phyloP scores from a whole-genome alignment of 2,888 invertebrate genomes.

The Saturnia pavonia region DNA sequence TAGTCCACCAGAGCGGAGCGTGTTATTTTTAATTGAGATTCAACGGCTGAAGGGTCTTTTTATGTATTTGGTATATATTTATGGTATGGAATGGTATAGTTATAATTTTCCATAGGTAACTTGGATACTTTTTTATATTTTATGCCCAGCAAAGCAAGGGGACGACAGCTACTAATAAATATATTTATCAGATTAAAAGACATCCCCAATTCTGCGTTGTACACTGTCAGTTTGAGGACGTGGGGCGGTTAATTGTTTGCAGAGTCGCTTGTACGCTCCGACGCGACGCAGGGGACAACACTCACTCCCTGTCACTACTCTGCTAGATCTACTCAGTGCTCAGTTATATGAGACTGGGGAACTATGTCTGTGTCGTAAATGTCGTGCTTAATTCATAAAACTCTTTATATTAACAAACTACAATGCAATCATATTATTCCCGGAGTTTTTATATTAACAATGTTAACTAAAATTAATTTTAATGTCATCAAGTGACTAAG shows the following conservation, averaged over 20 bases:
- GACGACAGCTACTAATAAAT: not conserved
- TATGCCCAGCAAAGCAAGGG: not conserved
- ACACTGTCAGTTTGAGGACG: constrained; percentile 25
- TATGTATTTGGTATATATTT: too few species aligned
- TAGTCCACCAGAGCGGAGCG: too few species aligned
- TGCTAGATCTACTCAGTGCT: constrained; percentile 20
- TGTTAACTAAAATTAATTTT: not conserved
- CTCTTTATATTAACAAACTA: constrained; percentile 1
- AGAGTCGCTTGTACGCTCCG: constrained; percentile 33
- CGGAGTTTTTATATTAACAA: not conserved
- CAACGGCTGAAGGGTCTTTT: too few species aligned
- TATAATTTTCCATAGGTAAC: too few species aligned
- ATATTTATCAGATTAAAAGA: constrained; percentile 11
- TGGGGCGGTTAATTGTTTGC: constrained; percentile 34
- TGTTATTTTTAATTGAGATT: too few species aligned
- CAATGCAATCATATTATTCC: not conserved
- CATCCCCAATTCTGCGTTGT: constrained; percentile 12
- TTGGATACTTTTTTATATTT: not conserved
- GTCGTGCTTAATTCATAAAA: not conserved
- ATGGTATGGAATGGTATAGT: too few species aligned
- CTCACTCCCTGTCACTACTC: constrained; percentile 37
- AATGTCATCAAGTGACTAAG: too few species aligned
- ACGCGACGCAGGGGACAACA: constrained; percentile 37
- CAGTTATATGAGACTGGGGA: constrained; percentile 27
- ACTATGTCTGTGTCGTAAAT: constrained; percentile 6